Conservation (phyloP, 1,140 invertebrate species). For the Drosophila athabasca region DNA sequence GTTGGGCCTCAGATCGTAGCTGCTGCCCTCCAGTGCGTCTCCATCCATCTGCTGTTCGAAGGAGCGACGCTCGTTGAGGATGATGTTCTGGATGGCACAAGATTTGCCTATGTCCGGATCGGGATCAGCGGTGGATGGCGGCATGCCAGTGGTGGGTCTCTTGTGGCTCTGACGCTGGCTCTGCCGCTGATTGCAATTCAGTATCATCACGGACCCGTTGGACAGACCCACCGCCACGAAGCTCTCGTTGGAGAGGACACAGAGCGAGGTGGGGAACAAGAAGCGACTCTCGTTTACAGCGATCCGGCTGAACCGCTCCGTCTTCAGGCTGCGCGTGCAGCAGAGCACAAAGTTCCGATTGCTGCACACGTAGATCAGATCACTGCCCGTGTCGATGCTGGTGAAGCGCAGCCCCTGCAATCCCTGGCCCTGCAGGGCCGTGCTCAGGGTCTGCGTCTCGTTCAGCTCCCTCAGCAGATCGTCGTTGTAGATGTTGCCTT, state of each 20-base stretch:
- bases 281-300: slow-evolving; percentile 70
- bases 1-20: slow-evolving; percentile 50
- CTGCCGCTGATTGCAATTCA: slow-evolving; percentile 74
- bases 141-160: slow-evolving; percentile 32
- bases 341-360: slow-evolving; percentile 78
- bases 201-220: slow-evolving; percentile 78
- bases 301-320: slow-evolving; percentile 68
- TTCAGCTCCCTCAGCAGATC: slow-evolving; percentile 71
- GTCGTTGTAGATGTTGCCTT: slow-evolving; percentile 80
- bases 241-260: slow-evolving; percentile 68
- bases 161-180: slow-evolving; percentile 15
- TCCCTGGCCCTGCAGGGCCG: slow-evolving; percentile 26
- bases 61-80: slow-evolving; percentile 72
- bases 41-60: slow-evolving; percentile 53
- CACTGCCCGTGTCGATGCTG: slow-evolving; percentile 66
- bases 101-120: slow-evolving; percentile 75
- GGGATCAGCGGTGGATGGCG: slow-evolving; percentile 10
- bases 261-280: slow-evolving; percentile 71
- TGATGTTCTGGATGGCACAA: slow-evolving; percentile 83
- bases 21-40: not conserved
- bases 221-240: slow-evolving; percentile 79
- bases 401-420: slow-evolving; percentile 75
- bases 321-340: slow-evolving; percentile 72
- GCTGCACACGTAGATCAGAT: slow-evolving; percentile 77
- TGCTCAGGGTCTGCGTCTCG: slow-evolving; percentile 50